Conservation (phyloP, 2,113 vertebrate species). For the Pogona vitticeps region DNA sequence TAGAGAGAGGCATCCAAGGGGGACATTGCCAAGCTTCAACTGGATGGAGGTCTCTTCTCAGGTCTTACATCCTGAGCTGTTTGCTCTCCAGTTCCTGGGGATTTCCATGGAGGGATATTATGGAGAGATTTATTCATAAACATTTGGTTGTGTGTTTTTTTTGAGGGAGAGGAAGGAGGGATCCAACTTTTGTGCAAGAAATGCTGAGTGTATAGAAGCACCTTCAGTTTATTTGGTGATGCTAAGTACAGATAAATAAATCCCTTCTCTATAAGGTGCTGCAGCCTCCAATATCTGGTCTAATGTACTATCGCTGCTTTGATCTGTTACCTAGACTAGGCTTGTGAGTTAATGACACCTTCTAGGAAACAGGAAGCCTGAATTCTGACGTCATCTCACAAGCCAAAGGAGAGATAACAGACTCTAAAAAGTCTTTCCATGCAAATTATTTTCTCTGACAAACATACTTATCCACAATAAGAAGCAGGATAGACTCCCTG, state of each 20-base stretch:
- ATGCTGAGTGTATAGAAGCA: background rate
- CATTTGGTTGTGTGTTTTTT: too few relatives aligned
- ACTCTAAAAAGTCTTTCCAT: background rate
- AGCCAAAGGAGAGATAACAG: background rate
- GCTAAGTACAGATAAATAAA: background rate
- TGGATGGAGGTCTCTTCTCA: too few relatives aligned
- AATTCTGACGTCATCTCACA: too few relatives aligned
- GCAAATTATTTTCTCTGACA: background rate
- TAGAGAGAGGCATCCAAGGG: too few relatives aligned
- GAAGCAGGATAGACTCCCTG: background rate
- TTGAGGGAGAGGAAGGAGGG: too few relatives aligned
- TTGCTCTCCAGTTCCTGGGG: too few relatives aligned
- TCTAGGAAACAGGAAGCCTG: background rate
- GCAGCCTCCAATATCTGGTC: background rate
- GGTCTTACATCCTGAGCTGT: too few relatives aligned
- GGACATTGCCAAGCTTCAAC: too few relatives aligned
- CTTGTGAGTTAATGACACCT: background rate
- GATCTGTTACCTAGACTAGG: background rate
- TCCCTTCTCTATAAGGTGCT: background rate
- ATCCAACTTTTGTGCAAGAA: too few relatives aligned
- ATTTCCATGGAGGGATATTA: too few relatives aligned
- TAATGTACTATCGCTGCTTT: background rate
- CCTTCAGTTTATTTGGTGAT: background rate
- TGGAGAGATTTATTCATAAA: too few relatives aligned
- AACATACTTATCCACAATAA: background rate